Percentiles rank a stretch among this genome's conserved stretches.
Evolutionary conservation across 2,113 vertebrate genomes (phyloP).

Genomic region (Anhinga rufa): DNA sequence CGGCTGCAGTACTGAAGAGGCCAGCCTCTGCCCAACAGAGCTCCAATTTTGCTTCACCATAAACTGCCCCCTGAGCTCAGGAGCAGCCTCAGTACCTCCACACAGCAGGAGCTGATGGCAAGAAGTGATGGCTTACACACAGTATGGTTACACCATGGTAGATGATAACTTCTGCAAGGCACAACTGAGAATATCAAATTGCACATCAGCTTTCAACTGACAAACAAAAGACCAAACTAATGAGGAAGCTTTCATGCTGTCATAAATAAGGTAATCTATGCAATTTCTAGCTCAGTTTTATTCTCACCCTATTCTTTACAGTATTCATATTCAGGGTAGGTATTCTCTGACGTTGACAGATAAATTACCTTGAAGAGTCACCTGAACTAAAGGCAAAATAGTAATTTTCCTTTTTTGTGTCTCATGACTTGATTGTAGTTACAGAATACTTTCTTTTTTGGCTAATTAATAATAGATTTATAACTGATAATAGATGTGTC

Average conservation of each 20-base stretch:
- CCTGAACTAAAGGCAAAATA: neutral
- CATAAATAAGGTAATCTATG: neutral
- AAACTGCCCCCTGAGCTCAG: conserved; percentile 36
- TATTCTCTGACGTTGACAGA: neutral
- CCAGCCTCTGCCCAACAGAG: conserved; percentile 61
- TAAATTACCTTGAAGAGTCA: neutral
- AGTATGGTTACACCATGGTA: conserved; percentile 61
- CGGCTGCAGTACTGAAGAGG: conserved; percentile 41
- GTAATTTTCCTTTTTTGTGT: neutral
- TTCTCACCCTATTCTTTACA: neutral
- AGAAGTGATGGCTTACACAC: conserved; percentile 69
- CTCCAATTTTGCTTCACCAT: neutral
- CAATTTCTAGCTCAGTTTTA: neutral
- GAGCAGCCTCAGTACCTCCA: conserved; percentile 60
- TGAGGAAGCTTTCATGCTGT: neutral
- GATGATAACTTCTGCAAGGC: conserved; percentile 72
- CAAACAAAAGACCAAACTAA: neutral
- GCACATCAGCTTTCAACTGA: neutral
- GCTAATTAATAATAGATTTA: neutral
- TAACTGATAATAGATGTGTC: neutral
- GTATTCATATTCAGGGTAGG: neutral
- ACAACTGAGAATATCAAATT: neutral
- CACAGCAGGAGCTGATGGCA: conserved; percentile 60
- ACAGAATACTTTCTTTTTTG: neutral
- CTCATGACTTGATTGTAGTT: neutral